Base-by-base conservation (phyloP, 1,140 invertebrate genomes). In the Pseudomyrmex concolor region DNA sequence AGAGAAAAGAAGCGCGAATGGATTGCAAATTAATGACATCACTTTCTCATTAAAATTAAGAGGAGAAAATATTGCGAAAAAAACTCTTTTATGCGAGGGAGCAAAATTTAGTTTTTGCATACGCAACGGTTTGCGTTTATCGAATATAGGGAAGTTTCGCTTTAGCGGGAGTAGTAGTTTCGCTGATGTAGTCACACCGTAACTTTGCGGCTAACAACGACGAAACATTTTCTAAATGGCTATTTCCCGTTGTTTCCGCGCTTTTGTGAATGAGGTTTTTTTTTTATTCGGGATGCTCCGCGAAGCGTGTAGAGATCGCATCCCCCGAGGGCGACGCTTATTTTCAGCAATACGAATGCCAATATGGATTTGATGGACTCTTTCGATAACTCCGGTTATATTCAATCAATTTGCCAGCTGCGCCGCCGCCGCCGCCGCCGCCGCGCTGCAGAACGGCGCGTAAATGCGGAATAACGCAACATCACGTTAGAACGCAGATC, bases 341-440 rank as follows among this genome's bases (percentile, higher is more conserved):
- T 78, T 73, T 48, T n/a, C 48, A 66, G 85, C 84, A 80, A 83
- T 83, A 55, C 59, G 50, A 51, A 25, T 17, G 10, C 15, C 17
- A 8, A 9, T 59, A 34, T 34, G 0, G 0, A 34, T 78, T 78
- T 64, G 57, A 73, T 25, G 68, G 15, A 17, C 59, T 82, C 59
- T 63, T 74, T 51, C 48, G 54, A 78, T 78, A 45, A 51, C 64
- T 48, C 12, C 34, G 43, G 19, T 78, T 78, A 70, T 34, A 34
- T 70, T 59, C 54, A 48, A 78, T 70, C 54, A 48, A 78, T 70
- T 19, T 48, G 19, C 19, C 54, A 59, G 50, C 64, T n/a, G 34
- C 25, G 51, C 34, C 4, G 34, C 34, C 5, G 34, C 34, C 34
- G 25, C 25, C 25, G 34, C 34, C 34, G 34, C 25, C 25, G 3